Conservation (phyloP, 2,113 vertebrate genomes). For the Taxidea taxus region DNA sequence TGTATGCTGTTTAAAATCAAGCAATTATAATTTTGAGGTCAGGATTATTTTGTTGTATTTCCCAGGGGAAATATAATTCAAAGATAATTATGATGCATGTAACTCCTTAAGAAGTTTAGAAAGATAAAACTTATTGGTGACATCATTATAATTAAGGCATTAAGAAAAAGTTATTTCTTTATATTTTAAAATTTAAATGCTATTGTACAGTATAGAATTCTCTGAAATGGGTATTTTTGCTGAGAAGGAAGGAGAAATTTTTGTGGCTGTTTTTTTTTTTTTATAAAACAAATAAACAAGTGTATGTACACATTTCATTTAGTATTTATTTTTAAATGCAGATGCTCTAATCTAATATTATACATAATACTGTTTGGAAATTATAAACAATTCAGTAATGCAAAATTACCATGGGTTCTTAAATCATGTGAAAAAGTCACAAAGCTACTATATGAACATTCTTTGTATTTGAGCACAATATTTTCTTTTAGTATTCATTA, state of each 20-base stretch:
- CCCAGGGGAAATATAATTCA: slow-evolving; percentile 23
- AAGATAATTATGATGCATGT: not conserved
- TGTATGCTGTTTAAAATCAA: slow-evolving; percentile 11
- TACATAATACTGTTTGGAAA: not conserved
- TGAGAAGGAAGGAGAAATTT: slow-evolving; percentile 43
- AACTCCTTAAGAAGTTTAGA: not conserved
- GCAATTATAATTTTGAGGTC: slow-evolving; percentile 13
- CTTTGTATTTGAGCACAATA: slow-evolving; percentile 40
- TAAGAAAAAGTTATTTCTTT: not conserved
- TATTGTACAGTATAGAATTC: not conserved
- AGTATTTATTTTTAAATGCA: slow-evolving; percentile 18
- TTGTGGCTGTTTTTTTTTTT: slow-evolving; percentile 24
- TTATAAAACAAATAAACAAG: slow-evolving; percentile 8
- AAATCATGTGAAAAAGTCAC: not conserved
- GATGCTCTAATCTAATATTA: slow-evolving; percentile 20
- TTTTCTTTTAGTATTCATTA: slow-evolving; percentile 35
- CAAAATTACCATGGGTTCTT: not conserved
- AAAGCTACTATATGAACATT: not conserved
- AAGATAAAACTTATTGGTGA: not conserved
- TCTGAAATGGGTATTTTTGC: slow-evolving; percentile 2
- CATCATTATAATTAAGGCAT: not conserved
- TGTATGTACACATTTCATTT: not conserved
- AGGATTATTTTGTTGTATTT: not conserved
- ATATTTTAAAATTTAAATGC: slow-evolving; percentile 30
- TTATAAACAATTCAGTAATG: not conserved